These are phyloP conservation scores for Daboia siamensis DNA, from an alignment of 2,113 vertebrate species.

Conservation along the genomic window DNA sequence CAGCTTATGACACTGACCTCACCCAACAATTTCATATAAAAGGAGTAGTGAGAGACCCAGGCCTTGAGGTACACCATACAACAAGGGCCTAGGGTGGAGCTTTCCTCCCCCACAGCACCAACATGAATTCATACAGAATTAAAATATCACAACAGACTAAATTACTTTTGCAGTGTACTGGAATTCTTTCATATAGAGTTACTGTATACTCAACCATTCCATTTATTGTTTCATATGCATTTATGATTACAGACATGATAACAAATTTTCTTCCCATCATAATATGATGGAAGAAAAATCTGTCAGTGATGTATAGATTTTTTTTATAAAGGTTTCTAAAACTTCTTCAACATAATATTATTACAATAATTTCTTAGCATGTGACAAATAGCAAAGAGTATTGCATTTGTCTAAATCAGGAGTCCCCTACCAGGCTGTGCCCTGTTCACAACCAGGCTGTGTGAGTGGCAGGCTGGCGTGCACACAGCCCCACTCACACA, in stretches of 20 bases:
- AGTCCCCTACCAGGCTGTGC: no score
- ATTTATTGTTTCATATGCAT: not conserved
- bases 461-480: not conserved
- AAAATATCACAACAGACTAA: not conserved
- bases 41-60: not conserved
- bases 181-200: not conserved
- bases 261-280: not conserved
- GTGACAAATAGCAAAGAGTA: not conserved
- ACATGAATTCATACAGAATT: not conserved
- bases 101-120: not conserved
- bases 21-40: not conserved
- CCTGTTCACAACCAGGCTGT: not conserved
- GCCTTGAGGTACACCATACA: not conserved
- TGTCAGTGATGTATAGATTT: not conserved
- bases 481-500: not conserved
- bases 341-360: not conserved
- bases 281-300: not conserved
- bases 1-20: not conserved
- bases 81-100: not conserved
- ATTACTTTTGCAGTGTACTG: not conserved
- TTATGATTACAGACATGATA: not conserved
- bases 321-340: not conserved
- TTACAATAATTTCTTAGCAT: not conserved
- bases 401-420: not conserved
- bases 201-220: not conserved